phyloP scores from a whole-genome alignment of 2,797 vertebrate species.

The Diplodus puntazzo region DNA sequence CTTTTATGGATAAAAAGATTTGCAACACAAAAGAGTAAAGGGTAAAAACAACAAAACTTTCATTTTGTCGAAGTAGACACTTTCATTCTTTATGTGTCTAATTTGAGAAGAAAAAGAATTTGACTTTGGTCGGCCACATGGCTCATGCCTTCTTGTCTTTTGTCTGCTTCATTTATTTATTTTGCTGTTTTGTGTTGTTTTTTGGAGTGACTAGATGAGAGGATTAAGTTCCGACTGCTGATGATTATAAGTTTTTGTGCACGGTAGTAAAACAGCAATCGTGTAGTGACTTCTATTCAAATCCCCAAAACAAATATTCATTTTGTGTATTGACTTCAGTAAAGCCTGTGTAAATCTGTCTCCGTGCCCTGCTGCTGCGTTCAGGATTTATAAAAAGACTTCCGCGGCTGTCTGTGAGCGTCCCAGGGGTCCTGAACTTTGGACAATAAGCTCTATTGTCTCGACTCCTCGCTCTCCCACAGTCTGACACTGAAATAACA shows the following conservation, averaged over 20 bases:
- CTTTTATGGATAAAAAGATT: not conserved
- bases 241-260: not conserved
- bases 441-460: slow-evolving; percentile 80
- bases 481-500: slow-evolving; percentile 75
- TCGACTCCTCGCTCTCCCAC: slow-evolving; percentile 47
- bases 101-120: not conserved
- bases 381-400: slow-evolving; percentile 76
- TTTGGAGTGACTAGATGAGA: slow-evolving; percentile 21
- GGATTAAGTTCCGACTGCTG: slow-evolving; percentile 6
- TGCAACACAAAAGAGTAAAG: too few relatives aligned
- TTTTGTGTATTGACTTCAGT: not conserved
- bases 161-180: slow-evolving; percentile 9
- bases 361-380: slow-evolving; percentile 18
- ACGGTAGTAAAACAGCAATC: slow-evolving; percentile 19
- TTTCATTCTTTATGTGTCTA: not conserved
- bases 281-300: not conserved
- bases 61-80: not conserved
- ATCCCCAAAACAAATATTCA: slow-evolving; percentile 3
- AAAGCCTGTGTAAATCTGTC: slow-evolving; percentile 7
- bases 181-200: not conserved
- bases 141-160: not conserved
- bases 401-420: slow-evolving; percentile 56
- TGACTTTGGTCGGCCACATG: slow-evolving; percentile 8
- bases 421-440: slow-evolving; percentile 62
- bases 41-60: too few relatives aligned